phyloP scores from a whole-genome alignment of 2,888 invertebrate genomes.

The Lacanobia wlatinum region DNA sequence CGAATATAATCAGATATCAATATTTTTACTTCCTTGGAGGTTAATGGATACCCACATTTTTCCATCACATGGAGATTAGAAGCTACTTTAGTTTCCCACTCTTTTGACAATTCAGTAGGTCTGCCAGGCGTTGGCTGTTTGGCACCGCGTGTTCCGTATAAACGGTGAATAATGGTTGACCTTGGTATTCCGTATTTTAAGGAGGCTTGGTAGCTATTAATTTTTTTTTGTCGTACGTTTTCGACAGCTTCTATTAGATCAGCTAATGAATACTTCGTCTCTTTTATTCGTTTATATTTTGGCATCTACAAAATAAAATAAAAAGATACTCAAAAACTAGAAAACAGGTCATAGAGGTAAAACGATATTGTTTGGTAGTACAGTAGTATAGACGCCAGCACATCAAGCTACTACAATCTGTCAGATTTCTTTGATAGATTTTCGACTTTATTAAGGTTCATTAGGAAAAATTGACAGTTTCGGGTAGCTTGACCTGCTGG shows the following conservation, averaged over 20 bases:
- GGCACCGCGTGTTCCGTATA: slow-evolving; percentile 50
- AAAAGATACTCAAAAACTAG: slow-evolving; percentile 24
- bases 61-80: slow-evolving; percentile 47
- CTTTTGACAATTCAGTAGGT: slow-evolving; percentile 44
- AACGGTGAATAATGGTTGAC: slow-evolving; percentile 50
- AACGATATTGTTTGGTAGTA: slow-evolving; percentile 10
- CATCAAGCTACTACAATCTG: too few relatives aligned
- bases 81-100: slow-evolving; percentile 45
- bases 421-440: too few relatives aligned
- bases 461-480: too few relatives aligned
- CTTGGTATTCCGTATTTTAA: slow-evolving; percentile 33
- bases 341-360: slow-evolving; percentile 14
- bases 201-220: slow-evolving; percentile 8
- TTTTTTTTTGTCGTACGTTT: slow-evolving; percentile 7
- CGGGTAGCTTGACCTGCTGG: too few relatives aligned
- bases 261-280: slow-evolving; percentile 25
- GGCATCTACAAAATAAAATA: slow-evolving; percentile 32
- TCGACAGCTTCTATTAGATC: slow-evolving; percentile 18
- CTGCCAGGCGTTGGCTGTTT: slow-evolving; percentile 46
- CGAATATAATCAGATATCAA: slow-evolving; percentile 51
- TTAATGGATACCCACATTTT: slow-evolving; percentile 47
- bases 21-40: slow-evolving; percentile 32
- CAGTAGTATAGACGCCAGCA: neutral
- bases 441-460: too few relatives aligned
- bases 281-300: slow-evolving; percentile 27